Evolutionary conservation across 2,888 invertebrate genomes (phyloP), one percentile per base, ranked within the genome.

Genomic region (Hirtodrosophila alboralis): DNA sequence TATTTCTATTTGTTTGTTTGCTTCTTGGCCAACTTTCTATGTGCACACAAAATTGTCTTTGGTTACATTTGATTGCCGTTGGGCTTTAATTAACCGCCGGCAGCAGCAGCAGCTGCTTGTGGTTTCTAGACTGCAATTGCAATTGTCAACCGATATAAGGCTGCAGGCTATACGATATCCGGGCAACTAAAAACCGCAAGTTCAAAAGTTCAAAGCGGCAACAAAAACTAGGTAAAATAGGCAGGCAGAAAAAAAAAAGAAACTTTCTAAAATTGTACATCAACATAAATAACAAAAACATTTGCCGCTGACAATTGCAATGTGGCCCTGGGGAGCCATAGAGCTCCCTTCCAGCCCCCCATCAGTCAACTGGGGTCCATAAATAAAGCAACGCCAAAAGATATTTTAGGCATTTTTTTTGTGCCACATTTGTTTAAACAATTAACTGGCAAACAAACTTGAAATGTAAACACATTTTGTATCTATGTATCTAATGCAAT

Each of bases 201-300:
- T 81, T 79, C 81, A 78, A 60, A 72, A 78, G 79, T 79, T 74
- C 78, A 78, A 54, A 49, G 45, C 27, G 10, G 38, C 51, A 51
- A 47, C 57, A 47, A 48, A 12, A 16, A 18, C 3, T n/a, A 36
- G 27, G n/a, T 12, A 5, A 13, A 28, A 10, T 16, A 7, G 12
- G 14, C 12, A 36, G 26, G n/a, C 27, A 27, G 7, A 44, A 36
- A 2, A 37, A 43, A 44, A 44, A 52, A 41, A 57, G 34, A 53
- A 65, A 80, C 81, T 81, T 81, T 79, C 81, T 78, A 81, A 81
- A 77, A 63, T 77, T 77, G 74, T 75, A 65, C 75, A 61, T 64
- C 63, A 63, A 64, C 74, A 69, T 75, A 72, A 75, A 75, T 74
- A 74, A 68, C 58, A 36, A 61, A 68, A 57, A 70, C 71, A 74